Base-by-base conservation (phyloP, 2,888 invertebrate species). In the Oxytorus armatus region DNA sequence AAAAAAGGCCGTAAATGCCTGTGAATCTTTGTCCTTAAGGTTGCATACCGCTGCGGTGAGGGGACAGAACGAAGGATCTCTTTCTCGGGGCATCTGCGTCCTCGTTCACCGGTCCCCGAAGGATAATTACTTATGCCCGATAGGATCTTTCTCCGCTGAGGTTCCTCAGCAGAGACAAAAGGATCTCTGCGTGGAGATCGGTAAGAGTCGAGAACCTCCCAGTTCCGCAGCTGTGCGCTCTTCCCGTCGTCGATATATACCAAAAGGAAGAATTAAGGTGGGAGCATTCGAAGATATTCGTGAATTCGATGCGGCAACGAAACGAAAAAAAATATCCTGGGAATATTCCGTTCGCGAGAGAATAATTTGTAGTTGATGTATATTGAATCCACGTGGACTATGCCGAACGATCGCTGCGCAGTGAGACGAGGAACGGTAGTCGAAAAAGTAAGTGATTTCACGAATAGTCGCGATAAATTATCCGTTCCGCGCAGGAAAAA, bases 101-200 rank as follows among this genome's bases (percentile, higher is more conserved):
- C 25, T 59, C 44, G 57, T 73, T 57, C 70, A 33, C 44, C 49
- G 74, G 65, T 61, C 49, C 65, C 47, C 68, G 59, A 81, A 88
- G 89, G 89, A 91, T 91, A 91, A 91, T 92, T 91, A 92, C 91
- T 92, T 91, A 91, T 89, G 88, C 88, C 87, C 88, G 92, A 92
- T 91, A 91, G 90, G 88, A 92, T 92, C 91, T 90, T 84, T 86
- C 85, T 84, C 82, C 85, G 74, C 72, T 39, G 85, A 78, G 85
- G 82, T 82, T 83, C 83, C 82, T 77, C 83, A 84, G 82, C 85
- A 85, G 89, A 91, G 89, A 91, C 90, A 90, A 91, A 90, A 90
- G 91, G 88, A 88, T 86, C 86, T 81, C 42, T 81, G 25, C 72
- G 51, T 16, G 81, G 65, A 74, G 77, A 82, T 81, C 83, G 82